Base-by-base conservation (phyloP, 2,113 vertebrate genomes). In the Pongo abelii region DNA sequence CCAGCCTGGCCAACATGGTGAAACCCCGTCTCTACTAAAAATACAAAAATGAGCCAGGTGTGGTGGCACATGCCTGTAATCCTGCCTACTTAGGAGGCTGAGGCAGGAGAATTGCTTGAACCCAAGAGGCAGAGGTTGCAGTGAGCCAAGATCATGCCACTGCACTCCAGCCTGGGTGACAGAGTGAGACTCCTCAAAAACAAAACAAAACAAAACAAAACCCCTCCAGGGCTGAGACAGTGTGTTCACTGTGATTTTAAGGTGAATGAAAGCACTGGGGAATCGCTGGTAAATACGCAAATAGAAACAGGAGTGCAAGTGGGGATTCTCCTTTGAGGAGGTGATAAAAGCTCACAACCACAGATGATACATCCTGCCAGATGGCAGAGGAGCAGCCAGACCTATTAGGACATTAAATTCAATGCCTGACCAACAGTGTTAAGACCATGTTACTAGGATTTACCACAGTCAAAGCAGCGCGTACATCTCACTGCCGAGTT, bases 381-480 rank as follows among this genome's bases (percentile, higher is more conserved):
- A 27, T 1, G 67, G 50, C 0, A 59, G 55, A 74, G 59, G 2
- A 46, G 48, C 30, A 74, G 67, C 74, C 75, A 79, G 14, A 79
- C 13, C 61, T 25, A 11, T 18, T 1, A 87, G 52, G 93, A 87
- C 38, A 16, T 16, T 22, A 46, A 72, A 43, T 14, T 13, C 46
- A 30, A 7, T 22, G 61, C 32, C 6, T 55, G 43, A 74, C 17
- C 46, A 18, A 32, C 69, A 50, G 25, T 1, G 38, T 50, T 17
- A n/a, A 11, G 43, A 40, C n/a, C 18, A 78, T 0, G 12, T 77
- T 61, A 57, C 30, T 6, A 32, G 67, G 43, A 32, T 7, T 46
- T 10, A 32, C 9, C 1, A 4, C 0, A 3, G 20, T 55, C 18
- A 55, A 27, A 59, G 52, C n/a, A 13, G 40, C 2, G 6, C 32